Evolutionary conservation across 2,113 vertebrate species (phyloP).

Genomic region (Podarcis cretensis): DNA sequence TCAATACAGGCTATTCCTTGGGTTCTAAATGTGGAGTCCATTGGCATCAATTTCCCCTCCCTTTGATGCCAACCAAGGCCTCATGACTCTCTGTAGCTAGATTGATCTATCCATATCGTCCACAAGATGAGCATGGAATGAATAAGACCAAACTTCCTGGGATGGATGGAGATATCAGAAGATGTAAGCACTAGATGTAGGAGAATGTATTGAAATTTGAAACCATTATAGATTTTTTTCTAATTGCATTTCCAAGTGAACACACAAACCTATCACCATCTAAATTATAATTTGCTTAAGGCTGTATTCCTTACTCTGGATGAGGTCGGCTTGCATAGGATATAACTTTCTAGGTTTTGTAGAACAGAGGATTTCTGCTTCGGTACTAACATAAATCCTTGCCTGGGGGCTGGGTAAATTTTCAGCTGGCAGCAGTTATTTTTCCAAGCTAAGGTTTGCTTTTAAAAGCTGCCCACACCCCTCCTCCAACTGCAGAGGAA

Average conservation of each 20-base stretch:
- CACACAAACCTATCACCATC: background rate
- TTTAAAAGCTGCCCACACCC: background rate
- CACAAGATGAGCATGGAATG: background rate
- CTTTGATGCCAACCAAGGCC: too few relatives aligned
- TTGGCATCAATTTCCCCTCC: too few relatives aligned
- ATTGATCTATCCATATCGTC: background rate
- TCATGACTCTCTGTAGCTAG: background rate
- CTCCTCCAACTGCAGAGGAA: background rate
- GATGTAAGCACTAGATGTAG: background rate
- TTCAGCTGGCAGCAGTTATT: background rate
- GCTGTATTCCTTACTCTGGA: background rate
- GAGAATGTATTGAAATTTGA: background rate
- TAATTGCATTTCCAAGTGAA: conserved; percentile 6
- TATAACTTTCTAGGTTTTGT: background rate
- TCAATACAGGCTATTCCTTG: background rate
- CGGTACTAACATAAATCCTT: background rate
- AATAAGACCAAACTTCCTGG: background rate
- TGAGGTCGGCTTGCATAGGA: background rate
- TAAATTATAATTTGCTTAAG: background rate
- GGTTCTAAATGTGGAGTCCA: too few relatives aligned
- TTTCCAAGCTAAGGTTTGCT: conserved; percentile 8
- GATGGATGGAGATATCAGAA: background rate
- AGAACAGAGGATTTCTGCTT: background rate
- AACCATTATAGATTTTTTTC: background rate
- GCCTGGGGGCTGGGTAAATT: background rate